These are phyloP conservation scores for Agonum fuliginosum DNA, from an alignment of 2,888 invertebrate species.

Conservation along the genomic window DNA sequence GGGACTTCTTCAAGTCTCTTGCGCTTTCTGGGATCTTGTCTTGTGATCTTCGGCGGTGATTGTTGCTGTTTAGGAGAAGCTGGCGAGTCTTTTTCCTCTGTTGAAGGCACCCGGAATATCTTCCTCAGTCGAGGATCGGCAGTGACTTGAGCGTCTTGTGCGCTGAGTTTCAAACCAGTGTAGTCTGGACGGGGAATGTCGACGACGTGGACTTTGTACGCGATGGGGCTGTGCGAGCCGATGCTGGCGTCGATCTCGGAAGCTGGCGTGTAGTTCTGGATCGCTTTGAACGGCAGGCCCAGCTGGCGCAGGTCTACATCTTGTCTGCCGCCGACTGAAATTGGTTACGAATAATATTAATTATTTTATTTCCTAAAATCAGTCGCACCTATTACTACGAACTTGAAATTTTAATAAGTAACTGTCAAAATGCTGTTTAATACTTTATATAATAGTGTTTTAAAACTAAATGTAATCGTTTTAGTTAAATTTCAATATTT, in stretches of 20 bases:
- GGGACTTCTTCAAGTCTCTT: constrained; percentile 65
- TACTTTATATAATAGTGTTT: too few species aligned
- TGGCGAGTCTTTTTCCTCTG: constrained; percentile 77
- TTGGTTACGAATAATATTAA: not conserved
- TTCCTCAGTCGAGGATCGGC: constrained; percentile 86
- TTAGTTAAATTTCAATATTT: too few species aligned
- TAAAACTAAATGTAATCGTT: too few species aligned
- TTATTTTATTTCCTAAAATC: not conserved
- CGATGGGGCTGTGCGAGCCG: constrained; percentile 84
- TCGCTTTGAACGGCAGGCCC: constrained; percentile 84
- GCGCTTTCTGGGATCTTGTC: constrained; percentile 70
- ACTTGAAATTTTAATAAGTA: too few species aligned
- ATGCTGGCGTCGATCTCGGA: constrained; percentile 91
- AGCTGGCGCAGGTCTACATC: constrained; percentile 86
- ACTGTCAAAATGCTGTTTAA: too few species aligned
- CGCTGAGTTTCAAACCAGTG: constrained; percentile 82
- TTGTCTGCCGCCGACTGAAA: constrained; percentile 71
- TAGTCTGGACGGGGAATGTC: constrained; percentile 86
- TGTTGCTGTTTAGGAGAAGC: constrained; percentile 75
- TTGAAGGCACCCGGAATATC: constrained; percentile 81
- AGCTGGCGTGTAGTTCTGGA: constrained; percentile 87
- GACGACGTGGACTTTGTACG: constrained; percentile 77
- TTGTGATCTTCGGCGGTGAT: constrained; percentile 59
- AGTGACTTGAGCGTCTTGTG: constrained; percentile 82
- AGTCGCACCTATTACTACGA: too few species aligned